phyloP scores from a whole-genome alignment of 2,888 invertebrate genomes.

The Tiliacea aurago region DNA sequence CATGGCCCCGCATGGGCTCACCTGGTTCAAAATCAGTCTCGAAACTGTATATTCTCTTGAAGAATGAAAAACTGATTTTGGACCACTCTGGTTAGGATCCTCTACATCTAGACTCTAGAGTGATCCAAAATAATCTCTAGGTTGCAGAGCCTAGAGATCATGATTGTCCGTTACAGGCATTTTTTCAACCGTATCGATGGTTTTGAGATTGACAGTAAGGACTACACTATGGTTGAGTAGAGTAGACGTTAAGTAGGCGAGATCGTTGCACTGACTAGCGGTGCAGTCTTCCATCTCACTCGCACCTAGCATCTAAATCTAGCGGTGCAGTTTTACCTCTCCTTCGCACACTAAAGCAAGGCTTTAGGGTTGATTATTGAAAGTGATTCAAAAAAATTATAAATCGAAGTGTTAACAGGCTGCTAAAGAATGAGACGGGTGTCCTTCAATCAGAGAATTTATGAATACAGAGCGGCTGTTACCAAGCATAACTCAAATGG shows the following conservation, averaged over 20 bases:
- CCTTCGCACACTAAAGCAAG: conserved; percentile 56
- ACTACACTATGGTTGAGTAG: conserved; percentile 65
- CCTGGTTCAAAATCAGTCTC: background rate
- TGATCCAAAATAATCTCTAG: background rate
- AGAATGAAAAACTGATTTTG: background rate
- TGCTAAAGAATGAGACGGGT: conserved; percentile 61
- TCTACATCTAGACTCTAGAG: background rate
- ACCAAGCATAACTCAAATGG: conserved; percentile 50
- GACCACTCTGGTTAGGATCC: background rate
- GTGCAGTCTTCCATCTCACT: conserved; percentile 75
- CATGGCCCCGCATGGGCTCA: background rate
- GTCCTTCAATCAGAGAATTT: conserved; percentile 65
- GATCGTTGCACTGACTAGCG: conserved; percentile 80
- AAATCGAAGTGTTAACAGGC: conserved; percentile 66
- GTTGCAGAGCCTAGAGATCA: background rate
- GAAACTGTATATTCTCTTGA: background rate
- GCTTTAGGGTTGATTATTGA: conserved; percentile 59
- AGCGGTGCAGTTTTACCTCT: conserved; percentile 62
- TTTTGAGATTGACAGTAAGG: conserved; percentile 45
- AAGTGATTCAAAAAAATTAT: conserved; percentile 62
- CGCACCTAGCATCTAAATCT: conserved; percentile 58
- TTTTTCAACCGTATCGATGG: conserved; percentile 53
- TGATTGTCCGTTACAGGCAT: background rate
- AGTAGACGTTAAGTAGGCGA: conserved; percentile 74
- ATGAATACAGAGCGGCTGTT: conserved; percentile 46